phyloP scores from a whole-genome alignment of 2,797 vertebrate genomes.

The Macrochelys suwanniensis region DNA sequence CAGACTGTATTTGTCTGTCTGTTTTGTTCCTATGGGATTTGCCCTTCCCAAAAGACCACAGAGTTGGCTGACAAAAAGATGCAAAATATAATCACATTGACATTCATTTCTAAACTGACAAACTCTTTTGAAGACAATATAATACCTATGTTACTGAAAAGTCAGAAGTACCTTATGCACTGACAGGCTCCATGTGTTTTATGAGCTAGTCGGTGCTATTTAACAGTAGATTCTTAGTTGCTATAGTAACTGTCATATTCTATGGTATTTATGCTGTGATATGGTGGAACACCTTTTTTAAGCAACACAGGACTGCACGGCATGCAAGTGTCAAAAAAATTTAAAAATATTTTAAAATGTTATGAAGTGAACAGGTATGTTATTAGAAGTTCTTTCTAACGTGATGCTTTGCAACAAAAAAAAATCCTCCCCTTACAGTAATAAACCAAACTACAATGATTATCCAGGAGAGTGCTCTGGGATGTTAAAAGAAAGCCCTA shows the following conservation, averaged over 20 bases:
- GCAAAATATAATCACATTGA: slow-evolving; percentile 43
- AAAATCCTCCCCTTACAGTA: not conserved
- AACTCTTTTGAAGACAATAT: slow-evolving; percentile 29
- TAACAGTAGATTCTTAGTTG: slow-evolving; percentile 74
- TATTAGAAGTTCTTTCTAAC: not conserved
- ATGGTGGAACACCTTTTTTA: slow-evolving; percentile 53
- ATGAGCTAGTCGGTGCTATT: slow-evolving; percentile 59
- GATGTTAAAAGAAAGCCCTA: slow-evolving; percentile 34
- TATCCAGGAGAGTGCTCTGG: slow-evolving; percentile 21
- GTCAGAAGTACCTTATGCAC: slow-evolving; percentile 52
- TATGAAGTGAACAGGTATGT: not conserved
- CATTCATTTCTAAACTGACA: slow-evolving; percentile 43
- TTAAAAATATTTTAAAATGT: slow-evolving; percentile 23
- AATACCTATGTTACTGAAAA: slow-evolving; percentile 47
- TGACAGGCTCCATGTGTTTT: slow-evolving; percentile 60
- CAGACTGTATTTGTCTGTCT: not conserved
- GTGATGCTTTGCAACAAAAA: not conserved
- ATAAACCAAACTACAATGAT: not conserved
- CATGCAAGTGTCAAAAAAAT: not conserved
- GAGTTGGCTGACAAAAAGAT: slow-evolving; percentile 16
- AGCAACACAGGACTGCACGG: slow-evolving; percentile 40
- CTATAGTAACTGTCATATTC: slow-evolving; percentile 73
- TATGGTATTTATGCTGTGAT: slow-evolving; percentile 62
- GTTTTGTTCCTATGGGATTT: slow-evolving; percentile 47
- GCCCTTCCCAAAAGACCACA: slow-evolving; percentile 59